A percentile compares a stretch with the other conserved stretches of the same genome.
phyloP scores from a whole-genome alignment of 2,113 vertebrate species.

The Carlito syrichta region DNA sequence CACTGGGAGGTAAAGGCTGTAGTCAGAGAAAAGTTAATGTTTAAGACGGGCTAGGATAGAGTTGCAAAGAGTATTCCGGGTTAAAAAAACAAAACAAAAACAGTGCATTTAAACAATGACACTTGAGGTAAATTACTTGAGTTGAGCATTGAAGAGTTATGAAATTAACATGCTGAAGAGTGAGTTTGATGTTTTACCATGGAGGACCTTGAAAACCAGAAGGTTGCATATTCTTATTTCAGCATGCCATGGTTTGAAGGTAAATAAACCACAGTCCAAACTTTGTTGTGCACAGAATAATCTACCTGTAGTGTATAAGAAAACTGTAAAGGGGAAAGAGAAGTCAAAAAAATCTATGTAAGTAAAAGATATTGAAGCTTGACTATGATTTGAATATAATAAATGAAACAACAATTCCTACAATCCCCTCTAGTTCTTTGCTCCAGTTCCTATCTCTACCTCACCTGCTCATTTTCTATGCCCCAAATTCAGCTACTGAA shows the following conservation, averaged over 20 bases:
- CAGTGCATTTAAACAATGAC: not conserved
- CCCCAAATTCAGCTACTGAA: not conserved
- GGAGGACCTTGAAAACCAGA: not conserved
- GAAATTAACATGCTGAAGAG: not conserved
- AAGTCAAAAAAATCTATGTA: not conserved
- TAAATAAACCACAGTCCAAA: not conserved
- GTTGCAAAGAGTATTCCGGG: not conserved
- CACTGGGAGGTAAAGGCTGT: not conserved
- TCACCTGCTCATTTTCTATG: not conserved
- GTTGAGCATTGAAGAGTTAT: not conserved
- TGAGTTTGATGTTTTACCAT: not conserved
- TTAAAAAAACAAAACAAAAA: no score
- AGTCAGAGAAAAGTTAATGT: not conserved
- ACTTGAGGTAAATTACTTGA: not conserved
- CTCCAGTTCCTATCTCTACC: not conserved
- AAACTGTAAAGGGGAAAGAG: not conserved
- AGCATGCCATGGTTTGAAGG: not conserved
- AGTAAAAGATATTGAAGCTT: not conserved
- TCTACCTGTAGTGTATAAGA: not conserved
- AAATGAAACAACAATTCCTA: not conserved
- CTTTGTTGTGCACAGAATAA: not conserved
- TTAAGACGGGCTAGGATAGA: not conserved
- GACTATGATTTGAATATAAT: not conserved
- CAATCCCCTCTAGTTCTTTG: not conserved
- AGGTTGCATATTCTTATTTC: not conserved